Evolutionary conservation across 2,888 invertebrate species (phyloP).

Genomic region (Microctonus hyperodae): DNA sequence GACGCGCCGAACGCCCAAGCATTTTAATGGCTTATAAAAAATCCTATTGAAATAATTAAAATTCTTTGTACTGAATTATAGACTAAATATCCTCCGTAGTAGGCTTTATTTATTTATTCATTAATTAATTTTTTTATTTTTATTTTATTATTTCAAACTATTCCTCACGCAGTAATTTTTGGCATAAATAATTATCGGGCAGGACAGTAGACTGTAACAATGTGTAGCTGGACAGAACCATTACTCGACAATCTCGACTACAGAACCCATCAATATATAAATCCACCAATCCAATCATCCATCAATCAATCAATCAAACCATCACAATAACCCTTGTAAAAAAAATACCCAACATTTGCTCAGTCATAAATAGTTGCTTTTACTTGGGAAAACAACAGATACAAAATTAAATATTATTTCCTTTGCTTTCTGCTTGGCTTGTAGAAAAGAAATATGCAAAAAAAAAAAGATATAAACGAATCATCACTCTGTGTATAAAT

Average conservation of each 20-base stretch:
- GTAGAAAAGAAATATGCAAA: conserved; percentile 8
- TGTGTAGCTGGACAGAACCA: conserved; percentile 52
- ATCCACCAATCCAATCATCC: conserved; percentile 11
- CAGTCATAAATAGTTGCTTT: neutral
- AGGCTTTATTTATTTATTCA: neutral
- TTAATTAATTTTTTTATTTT: conserved; percentile 25
- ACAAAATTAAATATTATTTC: neutral
- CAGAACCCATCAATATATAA: conserved; percentile 3
- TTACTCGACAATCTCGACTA: conserved; percentile 25
- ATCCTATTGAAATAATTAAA: conserved; percentile 29
- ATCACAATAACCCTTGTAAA: conserved; percentile 21
- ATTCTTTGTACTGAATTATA: conserved; percentile 37
- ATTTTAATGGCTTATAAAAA: conserved; percentile 46
- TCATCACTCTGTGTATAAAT: neutral
- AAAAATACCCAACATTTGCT: neutral
- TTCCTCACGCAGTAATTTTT: conserved; percentile 34
- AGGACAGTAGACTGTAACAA: conserved; percentile 49
- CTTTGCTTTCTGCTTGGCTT: neutral
- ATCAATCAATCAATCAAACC: conserved; percentile 11
- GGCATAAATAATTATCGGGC: conserved; percentile 41
- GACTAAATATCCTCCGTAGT: neutral
- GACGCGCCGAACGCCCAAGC: conserved; percentile 51
- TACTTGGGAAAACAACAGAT: conserved; percentile 8
- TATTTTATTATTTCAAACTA: conserved; percentile 23
- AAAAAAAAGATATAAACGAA: neutral